Conservation (phyloP, 1,140 invertebrate species). For the Macrosteles quadrilineatus region DNA sequence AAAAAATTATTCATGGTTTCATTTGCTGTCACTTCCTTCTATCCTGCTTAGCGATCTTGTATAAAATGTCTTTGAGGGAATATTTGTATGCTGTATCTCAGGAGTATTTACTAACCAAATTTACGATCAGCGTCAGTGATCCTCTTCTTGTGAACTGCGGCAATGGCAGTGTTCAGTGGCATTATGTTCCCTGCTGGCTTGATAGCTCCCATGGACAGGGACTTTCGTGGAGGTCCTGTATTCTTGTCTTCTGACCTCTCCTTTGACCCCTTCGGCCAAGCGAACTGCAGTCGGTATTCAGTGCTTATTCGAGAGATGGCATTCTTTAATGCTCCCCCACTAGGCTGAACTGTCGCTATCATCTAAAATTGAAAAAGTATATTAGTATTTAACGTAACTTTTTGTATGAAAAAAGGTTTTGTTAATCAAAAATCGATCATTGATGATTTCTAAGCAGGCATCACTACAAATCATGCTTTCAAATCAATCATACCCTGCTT, state of each 20-base stretch:
- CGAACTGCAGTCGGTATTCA: constrained; percentile 85
- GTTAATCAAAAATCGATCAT: too few relatives aligned
- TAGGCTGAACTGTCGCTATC: constrained; percentile 35
- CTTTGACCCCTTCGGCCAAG: constrained; percentile 65
- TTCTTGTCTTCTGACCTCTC: constrained; percentile 28
- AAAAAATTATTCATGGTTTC: too few relatives aligned
- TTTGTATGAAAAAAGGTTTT: too few relatives aligned
- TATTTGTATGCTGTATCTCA: too few relatives aligned
- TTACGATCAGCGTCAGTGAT: constrained; percentile 46
- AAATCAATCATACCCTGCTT: not conserved
- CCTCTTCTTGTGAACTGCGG: constrained; percentile 66
- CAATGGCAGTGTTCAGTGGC: constrained; percentile 35
- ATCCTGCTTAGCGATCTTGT: too few relatives aligned
- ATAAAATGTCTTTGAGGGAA: too few relatives aligned
- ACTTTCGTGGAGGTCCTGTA: constrained; percentile 64
- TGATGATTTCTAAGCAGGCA: not conserved
- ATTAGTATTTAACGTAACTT: not conserved
- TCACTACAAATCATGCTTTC: not conserved
- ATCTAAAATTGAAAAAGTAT: constrained; percentile 38
- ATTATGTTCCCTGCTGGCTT: constrained; percentile 43
- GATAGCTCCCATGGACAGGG: constrained; percentile 82
- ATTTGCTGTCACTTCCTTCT: too few relatives aligned
- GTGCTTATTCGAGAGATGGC: constrained; percentile 75
- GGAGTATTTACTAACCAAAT: constrained; percentile 49
- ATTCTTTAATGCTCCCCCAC: constrained; percentile 63